A percentile compares a stretch with the other conserved stretches of the same genome.
phyloP scores from a whole-genome alignment of 2,797 vertebrate species.

The Caiman crocodilus region DNA sequence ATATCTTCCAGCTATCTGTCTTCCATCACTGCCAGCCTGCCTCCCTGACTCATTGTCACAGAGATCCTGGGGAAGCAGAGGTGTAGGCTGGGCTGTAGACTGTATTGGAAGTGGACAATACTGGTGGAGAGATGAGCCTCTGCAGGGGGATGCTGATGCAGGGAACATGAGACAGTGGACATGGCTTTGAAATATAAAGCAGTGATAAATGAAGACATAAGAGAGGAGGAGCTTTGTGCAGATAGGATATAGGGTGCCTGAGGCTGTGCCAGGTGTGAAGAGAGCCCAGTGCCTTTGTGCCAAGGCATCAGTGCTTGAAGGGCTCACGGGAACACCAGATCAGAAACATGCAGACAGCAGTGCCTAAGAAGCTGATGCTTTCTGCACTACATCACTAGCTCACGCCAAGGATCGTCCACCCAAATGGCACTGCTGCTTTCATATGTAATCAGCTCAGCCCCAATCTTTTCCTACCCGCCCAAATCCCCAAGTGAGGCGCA shows the following conservation, averaged over 20 bases:
- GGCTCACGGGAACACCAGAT: neutral
- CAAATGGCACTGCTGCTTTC: accelerated
- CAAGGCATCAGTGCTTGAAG: slow-evolving; percentile 19
- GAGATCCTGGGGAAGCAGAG: neutral
- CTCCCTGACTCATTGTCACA: neutral
- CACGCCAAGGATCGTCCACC: neutral
- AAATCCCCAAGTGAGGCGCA: neutral
- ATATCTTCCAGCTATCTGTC: neutral
- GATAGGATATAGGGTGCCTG: neutral
- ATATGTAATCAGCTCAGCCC: accelerated
- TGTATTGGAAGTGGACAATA: neutral
- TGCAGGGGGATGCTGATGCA: too few relatives aligned
- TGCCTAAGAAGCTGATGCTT: neutral
- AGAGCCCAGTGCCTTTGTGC: neutral
- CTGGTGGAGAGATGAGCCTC: neutral
- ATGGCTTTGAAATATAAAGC: neutral
- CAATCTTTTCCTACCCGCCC: neutral
- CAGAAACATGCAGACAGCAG: neutral
- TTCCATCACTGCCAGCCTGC: neutral
- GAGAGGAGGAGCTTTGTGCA: neutral
- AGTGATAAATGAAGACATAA: neutral
- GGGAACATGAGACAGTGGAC: neutral
- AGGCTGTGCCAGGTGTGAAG: neutral
- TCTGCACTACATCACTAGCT: neutral
- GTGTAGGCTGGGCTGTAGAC: neutral